Base-by-base conservation (phyloP, 2,888 invertebrate species). In the Alentia gelatinosa region DNA sequence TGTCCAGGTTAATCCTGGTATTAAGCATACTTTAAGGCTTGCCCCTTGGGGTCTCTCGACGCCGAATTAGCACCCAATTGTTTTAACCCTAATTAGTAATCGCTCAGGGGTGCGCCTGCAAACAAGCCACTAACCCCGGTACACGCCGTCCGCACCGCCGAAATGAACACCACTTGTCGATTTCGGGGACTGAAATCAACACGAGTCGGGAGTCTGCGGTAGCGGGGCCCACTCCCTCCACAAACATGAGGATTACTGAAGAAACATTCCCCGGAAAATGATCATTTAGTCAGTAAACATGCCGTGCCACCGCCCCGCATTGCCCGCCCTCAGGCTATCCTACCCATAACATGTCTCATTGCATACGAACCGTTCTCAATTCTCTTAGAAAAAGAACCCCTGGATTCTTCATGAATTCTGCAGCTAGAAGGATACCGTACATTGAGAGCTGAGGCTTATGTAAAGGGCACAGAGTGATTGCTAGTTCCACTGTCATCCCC, bases 11-110 rank as follows among this genome's bases (percentile, higher is more conserved):
- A n/a, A 74, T 26, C 30, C 74, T 33, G 1, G 26, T 33, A 30
- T 74, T 74, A 74, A 33, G 74, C 74, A 26, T 33, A 74, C 74
- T 30, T 74, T 74, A 74, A 33, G 74, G 30, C 74, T 3, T 30
- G 30, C 39, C 79, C 35, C 79, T 15, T 35, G 39, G 39, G 79
- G 39, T 15, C 79, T 37, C 12, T 19, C 39, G n/a, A n/a, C 39
- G 15, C 79, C 23, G 37, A 79, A 79, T 79, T 79, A 79, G 79
- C 79, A 79, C 79, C 79, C 79, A 79, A 37, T 79, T 79, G 79
- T 79, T 79, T 79, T 35, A 35, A 39, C 4, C 37, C 79, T 79
- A 79, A 79, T 79, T 79, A 79, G 79, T 39, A 79, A 79, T 79
- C 79, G 37, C 37, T 15, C 79, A 5, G 79, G 3, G 30, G 74